phyloP scores from a whole-genome alignment of 2,797 vertebrate species.

The Aythya fuligula region DNA sequence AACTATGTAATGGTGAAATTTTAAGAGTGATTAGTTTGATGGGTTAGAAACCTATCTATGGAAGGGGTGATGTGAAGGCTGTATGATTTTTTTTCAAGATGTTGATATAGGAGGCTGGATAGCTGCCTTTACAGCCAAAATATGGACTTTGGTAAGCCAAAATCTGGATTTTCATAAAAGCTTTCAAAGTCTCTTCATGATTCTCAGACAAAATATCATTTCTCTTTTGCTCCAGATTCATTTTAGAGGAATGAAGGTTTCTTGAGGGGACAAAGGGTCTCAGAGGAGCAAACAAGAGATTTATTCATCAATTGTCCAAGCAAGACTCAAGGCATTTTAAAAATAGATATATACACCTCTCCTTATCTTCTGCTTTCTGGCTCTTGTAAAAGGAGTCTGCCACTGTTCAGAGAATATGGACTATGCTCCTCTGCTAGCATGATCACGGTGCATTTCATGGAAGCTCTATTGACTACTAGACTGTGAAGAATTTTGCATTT shows the following conservation, averaged over 20 bases:
- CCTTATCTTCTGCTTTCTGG: not conserved
- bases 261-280: not conserved
- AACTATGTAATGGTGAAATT: not conserved
- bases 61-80: not conserved
- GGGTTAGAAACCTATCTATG: not conserved
- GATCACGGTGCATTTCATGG: not conserved
- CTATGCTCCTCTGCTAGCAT: not conserved
- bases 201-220: not conserved
- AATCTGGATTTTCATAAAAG: not conserved
- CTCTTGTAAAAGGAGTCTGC: not conserved
- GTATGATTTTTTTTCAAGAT: not conserved
- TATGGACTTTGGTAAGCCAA: not conserved
- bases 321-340: not conserved
- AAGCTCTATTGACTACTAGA: not conserved
- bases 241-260: accelerated
- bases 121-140: not conserved
- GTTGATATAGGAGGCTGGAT: not conserved
- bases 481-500: not conserved
- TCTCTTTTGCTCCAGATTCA: not conserved
- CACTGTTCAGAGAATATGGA: not conserved
- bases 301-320: not conserved
- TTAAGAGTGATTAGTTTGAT: not conserved
- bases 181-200: not conserved
- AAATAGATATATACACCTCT: not conserved
- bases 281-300: not conserved